Evolutionary conservation across 1,140 invertebrate species (phyloP), one percentile per base, ranked within the genome.

Genomic region (Drosophila subobscura): DNA sequence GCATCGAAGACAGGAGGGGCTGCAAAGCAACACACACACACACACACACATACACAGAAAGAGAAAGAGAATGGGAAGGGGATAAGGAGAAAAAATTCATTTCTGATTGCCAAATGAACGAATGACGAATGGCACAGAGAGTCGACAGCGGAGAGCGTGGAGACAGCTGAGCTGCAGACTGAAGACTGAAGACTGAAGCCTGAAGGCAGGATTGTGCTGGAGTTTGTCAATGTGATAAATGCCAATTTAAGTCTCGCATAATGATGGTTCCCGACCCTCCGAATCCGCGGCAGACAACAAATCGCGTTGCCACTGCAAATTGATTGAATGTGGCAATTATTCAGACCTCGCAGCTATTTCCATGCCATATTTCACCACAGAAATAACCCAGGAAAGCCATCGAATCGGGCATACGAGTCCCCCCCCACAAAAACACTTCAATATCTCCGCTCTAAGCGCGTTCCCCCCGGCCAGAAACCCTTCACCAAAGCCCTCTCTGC

Each of bases 161-260:
- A 46, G 16, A 42, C 27, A 55, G 29, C 16, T 20, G 16, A 20
- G 16, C 16, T 20, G 16, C 44, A 33, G 55, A 61, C 42, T 56
- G 51, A 25, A 16, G 50, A 53, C 4, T 53, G 49, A 23, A 33
- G 29, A 37, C 23, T 7, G 3, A 4, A 0, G n/a, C n/a, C n/a
- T n/a, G n/a, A n/a, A 33, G 20, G 27, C 44, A 27, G 16, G 8
- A 33, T 22, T 1, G 47, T 52, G 22, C 53, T 4, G 40, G 53
- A 80, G 58, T 66, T 74, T 79, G 80, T 79, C 80, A 73, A 56
- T 77, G 73, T 85, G 81, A 86, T 86, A 86, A 86, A 86, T 86
- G 81, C 83, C 76, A 74, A 81, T 86, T 86, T 86, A 86, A 86
- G 81, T 86, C 83, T 63, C 70, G 65, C 55, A 75, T 80, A 81